Evolutionary conservation across 1,140 invertebrate species (phyloP), one percentile per base, ranked within the genome.

Genomic region (Copidosoma floridanum): DNA sequence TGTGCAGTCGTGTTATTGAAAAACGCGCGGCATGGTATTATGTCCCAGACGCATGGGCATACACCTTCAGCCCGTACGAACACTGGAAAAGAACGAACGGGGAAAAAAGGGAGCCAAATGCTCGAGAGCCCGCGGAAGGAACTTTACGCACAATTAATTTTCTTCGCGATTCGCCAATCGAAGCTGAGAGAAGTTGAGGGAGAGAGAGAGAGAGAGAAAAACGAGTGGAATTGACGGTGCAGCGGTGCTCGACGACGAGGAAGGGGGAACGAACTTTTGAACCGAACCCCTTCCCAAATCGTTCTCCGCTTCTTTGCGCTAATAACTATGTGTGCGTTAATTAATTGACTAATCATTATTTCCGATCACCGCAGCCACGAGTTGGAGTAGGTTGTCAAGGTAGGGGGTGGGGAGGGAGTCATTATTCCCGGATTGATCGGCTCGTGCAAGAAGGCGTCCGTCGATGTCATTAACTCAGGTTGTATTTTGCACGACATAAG

Each of bases 101-200:
- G 41, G 48, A 29, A n/a, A 16, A 32, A 32, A 40, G n/a, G 26
- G 43, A 8, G 6, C 16, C 32, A 23, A 32, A 23, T 0, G 48
- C 6, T 14, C 3, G 32, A 21, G 32, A 0, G 29, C n/a, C n/a
- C n/a, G n/a, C n/a, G n/a, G n/a, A n/a, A 35, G 20, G 55, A 70
- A 71, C 72, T 79, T 78, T 66, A 77, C 77, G 76, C 77, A 77
- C 77, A 79, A 81, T 81, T 81, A 81, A 80, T 81, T 78, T 76
- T 40, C 59, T 40, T 47, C 52, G 24, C 44, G 51, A 58, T 58
- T 50, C 47, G 29, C 58, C 41, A 50, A 50, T 65, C 57, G 57
- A 58, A 64, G 59, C 38, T n/a, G n/a, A n/a, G n/a, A n/a, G n/a
- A n/a, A n/a, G n/a, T n/a, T n/a, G n/a, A n/a, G n/a, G n/a, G n/a